Percentiles rank a stretch among this genome's conserved stretches.
These are phyloP conservation scores for Nasua narica DNA, from an alignment of 2,797 vertebrate species.

Conservation along the genomic window DNA sequence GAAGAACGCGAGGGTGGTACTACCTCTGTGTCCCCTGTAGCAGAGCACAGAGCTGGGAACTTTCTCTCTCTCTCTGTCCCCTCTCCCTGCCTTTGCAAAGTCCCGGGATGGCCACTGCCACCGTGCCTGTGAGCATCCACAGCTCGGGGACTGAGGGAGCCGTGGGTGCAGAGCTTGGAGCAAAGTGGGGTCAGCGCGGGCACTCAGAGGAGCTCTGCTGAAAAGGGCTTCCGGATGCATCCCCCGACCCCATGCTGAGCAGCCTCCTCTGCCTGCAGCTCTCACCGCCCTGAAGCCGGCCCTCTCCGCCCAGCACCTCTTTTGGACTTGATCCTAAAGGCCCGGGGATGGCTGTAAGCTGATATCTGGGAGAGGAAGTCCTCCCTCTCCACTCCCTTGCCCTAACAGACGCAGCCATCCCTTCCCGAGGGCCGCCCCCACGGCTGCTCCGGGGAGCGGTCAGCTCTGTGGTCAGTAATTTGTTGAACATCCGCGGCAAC, in stretches of 20 bases:
- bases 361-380: not conserved
- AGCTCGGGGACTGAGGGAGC: not conserved
- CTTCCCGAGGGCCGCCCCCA: rapidly evolving
- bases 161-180: not conserved
- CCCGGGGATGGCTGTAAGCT: not conserved
- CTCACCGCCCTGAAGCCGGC: rapidly evolving
- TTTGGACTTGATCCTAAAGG: not conserved
- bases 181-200: not conserved
- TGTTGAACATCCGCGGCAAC: rapidly evolving
- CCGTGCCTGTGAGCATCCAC: not conserved
- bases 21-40: rapidly evolving
- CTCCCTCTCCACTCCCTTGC: not conserved
- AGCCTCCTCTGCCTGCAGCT: not conserved
- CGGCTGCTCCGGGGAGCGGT: rapidly evolving
- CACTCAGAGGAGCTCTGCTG: not conserved
- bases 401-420: not conserved
- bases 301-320: not conserved
- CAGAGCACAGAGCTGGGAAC: rapidly evolving
- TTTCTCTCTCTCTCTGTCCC: not conserved
- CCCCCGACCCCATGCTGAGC: rapidly evolving
- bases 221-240: rapidly evolving
- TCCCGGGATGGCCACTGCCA: not conserved
- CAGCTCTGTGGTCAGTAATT: not conserved
- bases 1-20: rapidly evolving
- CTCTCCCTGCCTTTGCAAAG: too few relatives aligned